Evolutionary conservation across 1,140 invertebrate genomes (phyloP).

Genomic region (Philotrypesis tridentata): DNA sequence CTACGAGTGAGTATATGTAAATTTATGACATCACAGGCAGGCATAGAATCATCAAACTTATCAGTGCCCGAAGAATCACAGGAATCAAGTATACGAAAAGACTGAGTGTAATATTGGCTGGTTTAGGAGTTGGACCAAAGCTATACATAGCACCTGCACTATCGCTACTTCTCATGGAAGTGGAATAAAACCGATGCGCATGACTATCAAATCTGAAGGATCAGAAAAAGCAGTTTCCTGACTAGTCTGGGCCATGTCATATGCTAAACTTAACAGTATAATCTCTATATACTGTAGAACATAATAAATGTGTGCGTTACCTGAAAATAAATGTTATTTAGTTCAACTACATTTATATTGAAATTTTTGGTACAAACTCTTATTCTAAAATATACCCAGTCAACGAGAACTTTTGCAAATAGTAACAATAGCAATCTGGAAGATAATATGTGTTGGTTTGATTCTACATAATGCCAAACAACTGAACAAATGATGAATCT

Average conservation of each 20-base stretch:
- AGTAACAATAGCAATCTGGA: slow-evolving; percentile 90
- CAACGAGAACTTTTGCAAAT: slow-evolving; percentile 92
- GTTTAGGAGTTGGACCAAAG: slow-evolving; percentile 75
- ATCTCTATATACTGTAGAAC: slow-evolving; percentile 92
- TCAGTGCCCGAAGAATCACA: slow-evolving; percentile 86
- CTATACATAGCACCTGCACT: slow-evolving; percentile 86
- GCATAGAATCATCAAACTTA: slow-evolving; percentile 91
- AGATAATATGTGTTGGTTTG: slow-evolving; percentile 58
- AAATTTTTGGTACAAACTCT: background rate
- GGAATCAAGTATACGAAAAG: slow-evolving; percentile 87
- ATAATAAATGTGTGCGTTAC: slow-evolving; percentile 85
- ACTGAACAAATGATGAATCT: slow-evolving; percentile 45
- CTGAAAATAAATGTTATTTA: slow-evolving; percentile 53
- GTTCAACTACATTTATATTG: background rate
- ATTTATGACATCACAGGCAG: slow-evolving; percentile 89
- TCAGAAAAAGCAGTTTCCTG: slow-evolving; percentile 98
- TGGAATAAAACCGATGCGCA: slow-evolving; percentile 98
- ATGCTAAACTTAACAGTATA: slow-evolving; percentile 93
- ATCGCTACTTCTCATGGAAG: slow-evolving; percentile 94
- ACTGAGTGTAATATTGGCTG: slow-evolving; percentile 81
- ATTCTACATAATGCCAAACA: slow-evolving; percentile 49
- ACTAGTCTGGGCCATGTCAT: slow-evolving; percentile 93
- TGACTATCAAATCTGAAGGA: slow-evolving; percentile 95
- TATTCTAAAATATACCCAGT: slow-evolving; percentile 83
- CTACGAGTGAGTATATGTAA: slow-evolving; percentile 80